Percentiles rank a stretch among this genome's conserved stretches.
Conservation (phyloP, 2,888 invertebrate species). For the Iselma pallidipennis region DNA sequence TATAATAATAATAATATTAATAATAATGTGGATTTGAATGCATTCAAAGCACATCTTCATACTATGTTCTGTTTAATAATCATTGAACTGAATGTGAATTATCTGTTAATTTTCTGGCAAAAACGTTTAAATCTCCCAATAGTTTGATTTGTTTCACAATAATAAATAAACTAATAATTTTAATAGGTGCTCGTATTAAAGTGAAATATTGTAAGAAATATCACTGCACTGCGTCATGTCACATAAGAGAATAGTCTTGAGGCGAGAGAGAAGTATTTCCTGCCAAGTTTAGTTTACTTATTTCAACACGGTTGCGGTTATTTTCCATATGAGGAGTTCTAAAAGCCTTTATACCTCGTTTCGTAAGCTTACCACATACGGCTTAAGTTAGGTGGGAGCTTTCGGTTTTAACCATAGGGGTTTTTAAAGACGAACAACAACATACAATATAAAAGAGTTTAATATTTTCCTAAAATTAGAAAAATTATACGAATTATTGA, state of each 20-base stretch:
- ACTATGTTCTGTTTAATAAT: slow-evolving; percentile 26
- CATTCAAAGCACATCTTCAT: slow-evolving; percentile 3
- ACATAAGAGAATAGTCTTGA: slow-evolving; percentile 4
- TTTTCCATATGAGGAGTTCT: slow-evolving; percentile 36
- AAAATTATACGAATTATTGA: no score
- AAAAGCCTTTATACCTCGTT: slow-evolving; percentile 35
- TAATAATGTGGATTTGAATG: no score
- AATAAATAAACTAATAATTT: no score
- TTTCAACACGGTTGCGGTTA: slow-evolving; percentile 33
- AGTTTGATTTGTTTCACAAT: no score
- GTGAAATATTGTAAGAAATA: neutral
- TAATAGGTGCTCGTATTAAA: no score
- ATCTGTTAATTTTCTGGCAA: slow-evolving; percentile 37
- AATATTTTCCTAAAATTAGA: no score
- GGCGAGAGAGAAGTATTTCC: slow-evolving; percentile 1
- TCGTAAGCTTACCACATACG: slow-evolving; percentile 25
- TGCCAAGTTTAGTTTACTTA: slow-evolving; percentile 30
- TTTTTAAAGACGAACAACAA: no score
- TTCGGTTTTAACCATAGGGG: neutral
- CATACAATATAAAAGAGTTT: no score
- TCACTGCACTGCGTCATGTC: neutral
- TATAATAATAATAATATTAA: slow-evolving; percentile 41
- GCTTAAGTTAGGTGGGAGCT: slow-evolving; percentile 6
- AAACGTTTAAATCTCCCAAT: no score
- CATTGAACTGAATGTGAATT: slow-evolving; percentile 38